Evolutionary conservation across 2,797 vertebrate species (phyloP).

Genomic region (Rhabdomys pumilio): DNA sequence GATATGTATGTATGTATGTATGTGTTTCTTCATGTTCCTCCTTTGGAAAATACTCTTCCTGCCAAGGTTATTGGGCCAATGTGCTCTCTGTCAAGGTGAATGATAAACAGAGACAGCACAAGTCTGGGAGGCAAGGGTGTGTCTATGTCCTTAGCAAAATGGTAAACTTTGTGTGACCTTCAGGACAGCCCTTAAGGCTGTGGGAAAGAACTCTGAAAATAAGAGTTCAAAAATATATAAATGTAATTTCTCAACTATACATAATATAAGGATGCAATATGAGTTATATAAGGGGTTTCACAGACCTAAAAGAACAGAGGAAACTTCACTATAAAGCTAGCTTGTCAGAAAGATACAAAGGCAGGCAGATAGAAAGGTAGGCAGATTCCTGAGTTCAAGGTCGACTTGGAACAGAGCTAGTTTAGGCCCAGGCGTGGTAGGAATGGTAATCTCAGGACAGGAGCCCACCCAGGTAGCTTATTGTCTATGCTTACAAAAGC

Average conservation of each 20-base stretch:
- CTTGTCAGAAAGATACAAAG: not conserved
- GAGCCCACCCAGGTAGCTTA: not conserved
- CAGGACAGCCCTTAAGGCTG: not conserved
- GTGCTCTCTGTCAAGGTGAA: too few relatives aligned
- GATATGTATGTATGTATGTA: too few relatives aligned
- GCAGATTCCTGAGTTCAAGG: not conserved
- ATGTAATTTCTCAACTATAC: not conserved
- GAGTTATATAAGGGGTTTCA: not conserved
- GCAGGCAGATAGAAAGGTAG: not conserved
- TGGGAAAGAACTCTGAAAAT: not conserved
- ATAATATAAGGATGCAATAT: not conserved
- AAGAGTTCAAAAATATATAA: not conserved
- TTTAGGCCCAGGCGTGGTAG: not conserved
- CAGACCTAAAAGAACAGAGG: not conserved
- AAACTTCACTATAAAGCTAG: not conserved
- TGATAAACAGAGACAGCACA: too few relatives aligned
- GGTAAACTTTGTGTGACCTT: not conserved
- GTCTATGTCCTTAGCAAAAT: not conserved
- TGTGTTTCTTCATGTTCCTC: too few relatives aligned
- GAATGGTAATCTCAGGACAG: not conserved
- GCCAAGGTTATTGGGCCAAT: too few relatives aligned
- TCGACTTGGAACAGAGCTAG: not conserved
- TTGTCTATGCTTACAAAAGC: not conserved
- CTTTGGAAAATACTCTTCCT: too few relatives aligned
- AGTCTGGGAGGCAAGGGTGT: not conserved